A percentile compares a stretch with the other conserved stretches of the same genome.
Conservation (phyloP, 2,797 vertebrate species). For the Gadopsis marmoratus region DNA sequence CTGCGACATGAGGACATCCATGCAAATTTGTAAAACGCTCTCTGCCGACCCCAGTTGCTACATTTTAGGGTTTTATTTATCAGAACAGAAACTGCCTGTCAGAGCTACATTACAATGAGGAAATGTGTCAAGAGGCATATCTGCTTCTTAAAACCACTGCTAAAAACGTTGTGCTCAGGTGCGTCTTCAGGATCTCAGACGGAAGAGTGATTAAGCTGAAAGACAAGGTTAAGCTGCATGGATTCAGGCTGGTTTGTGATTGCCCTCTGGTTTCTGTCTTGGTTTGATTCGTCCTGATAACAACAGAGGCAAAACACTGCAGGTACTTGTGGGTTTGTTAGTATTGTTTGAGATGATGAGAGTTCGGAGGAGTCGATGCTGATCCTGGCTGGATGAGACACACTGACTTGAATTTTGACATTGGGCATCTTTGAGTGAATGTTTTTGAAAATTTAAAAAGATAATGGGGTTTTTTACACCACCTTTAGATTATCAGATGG, state of each 20-base stretch:
- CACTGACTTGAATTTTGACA: slow-evolving; percentile 86
- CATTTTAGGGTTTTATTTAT: slow-evolving; percentile 46
- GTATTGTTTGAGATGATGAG: slow-evolving; percentile 56
- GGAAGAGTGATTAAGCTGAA: slow-evolving; percentile 37
- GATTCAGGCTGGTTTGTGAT: slow-evolving; percentile 52
- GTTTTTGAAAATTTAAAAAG: slow-evolving; percentile 81
- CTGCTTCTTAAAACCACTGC: slow-evolving; percentile 67
- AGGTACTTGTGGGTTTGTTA: slow-evolving; percentile 44
- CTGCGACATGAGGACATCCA: slow-evolving; percentile 92
- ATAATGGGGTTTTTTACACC: slow-evolving; percentile 69
- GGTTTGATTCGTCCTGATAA: slow-evolving; percentile 64
- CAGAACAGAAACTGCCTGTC: slow-evolving; percentile 82
- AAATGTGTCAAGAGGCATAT: slow-evolving; percentile 61
- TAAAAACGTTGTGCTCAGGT: slow-evolving; percentile 81
- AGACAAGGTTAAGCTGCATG: slow-evolving; percentile 41
- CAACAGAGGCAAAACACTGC: slow-evolving; percentile 53
- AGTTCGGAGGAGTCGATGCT: slow-evolving; percentile 39
- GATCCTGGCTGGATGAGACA: slow-evolving; percentile 72
- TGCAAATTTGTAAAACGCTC: slow-evolving; percentile 83
- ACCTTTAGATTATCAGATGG: slow-evolving; percentile 75
- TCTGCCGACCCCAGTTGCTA: slow-evolving; percentile 33
- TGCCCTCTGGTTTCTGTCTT: slow-evolving; percentile 44
- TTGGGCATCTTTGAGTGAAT: slow-evolving; percentile 84
- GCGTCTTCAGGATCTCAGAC: slow-evolving; percentile 77
- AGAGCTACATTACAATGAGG: slow-evolving; percentile 71